Evolutionary conservation across 2,113 vertebrate genomes (phyloP), one percentile per base, ranked within the genome.

Genomic region (Crotophaga sulcirostris): DNA sequence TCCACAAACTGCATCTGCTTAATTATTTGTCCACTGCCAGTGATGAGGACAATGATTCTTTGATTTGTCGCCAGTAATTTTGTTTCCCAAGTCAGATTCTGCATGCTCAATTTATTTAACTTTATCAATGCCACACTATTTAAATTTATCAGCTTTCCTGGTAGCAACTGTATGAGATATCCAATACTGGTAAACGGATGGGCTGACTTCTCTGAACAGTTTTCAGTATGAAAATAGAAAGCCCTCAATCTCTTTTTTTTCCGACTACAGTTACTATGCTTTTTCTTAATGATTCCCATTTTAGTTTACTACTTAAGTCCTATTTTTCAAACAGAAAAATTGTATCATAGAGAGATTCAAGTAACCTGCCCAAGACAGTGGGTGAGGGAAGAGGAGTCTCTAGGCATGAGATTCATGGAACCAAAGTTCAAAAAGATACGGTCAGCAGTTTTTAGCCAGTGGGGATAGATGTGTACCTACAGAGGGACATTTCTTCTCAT

Each of bases 1-100:
- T 97, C 92, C 81, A 93, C 94, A 93, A 78, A 66, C 94, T 79
- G 90, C 84, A 84, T 94, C 93, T 93, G 85, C 92, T 95, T 96
- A 94, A 95, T 96, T 96, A 95, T 94, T 97, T 7, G 67, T 93
- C 91, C 87, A 89, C 56, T 80, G 86, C 74, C 80, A 97, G 92
- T 83, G 96, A 93, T n/a, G 34, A 92, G 84, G 92, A 97, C 88
- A 95, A 87, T 23, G 62, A 81, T 68, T 92, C 94, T 97, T 94
- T 96, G 86, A 96, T 86, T 85, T 68, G 38, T 51, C 87, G 86
- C 92, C 85, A 90, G 51, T 25, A 78, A 77, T 90, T 89, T 54
- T 75, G 73, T 70, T 78, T 89, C 49, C 47, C 52, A 88, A 92
- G 55, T 88, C 82, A 77, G 74, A 97, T 72, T 17, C 70, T 93